Evolutionary conservation across 1,140 invertebrate species (phyloP), one percentile per base, ranked within the genome.

Genomic region (Gonioctena quinquepunctata): DNA sequence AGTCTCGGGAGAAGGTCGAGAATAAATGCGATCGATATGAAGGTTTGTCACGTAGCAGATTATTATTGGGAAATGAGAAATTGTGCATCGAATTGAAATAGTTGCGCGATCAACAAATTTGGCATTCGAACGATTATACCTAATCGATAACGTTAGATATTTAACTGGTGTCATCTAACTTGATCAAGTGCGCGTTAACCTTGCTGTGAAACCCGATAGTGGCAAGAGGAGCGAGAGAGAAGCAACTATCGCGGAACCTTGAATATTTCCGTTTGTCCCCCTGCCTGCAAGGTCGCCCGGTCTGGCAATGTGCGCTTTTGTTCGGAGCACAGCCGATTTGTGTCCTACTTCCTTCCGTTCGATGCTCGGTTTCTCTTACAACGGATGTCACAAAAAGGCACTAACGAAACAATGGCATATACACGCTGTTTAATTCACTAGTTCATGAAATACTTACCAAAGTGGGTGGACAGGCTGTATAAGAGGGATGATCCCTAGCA

Each of bases 401-500:
- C n/a, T n/a, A n/a, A n/a, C n/a, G n/a, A n/a, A n/a, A n/a, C n/a
- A n/a, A n/a, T n/a, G n/a, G n/a, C n/a, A n/a, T n/a, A n/a, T n/a
- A n/a, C n/a, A n/a, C n/a, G n/a, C n/a, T n/a, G n/a, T n/a, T n/a
- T n/a, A n/a, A n/a, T n/a, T n/a, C n/a, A n/a, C n/a, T n/a, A n/a
- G n/a, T n/a, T n/a, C n/a, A n/a, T n/a, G n/a, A n/a, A 7, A 4
- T 49, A 87, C 90, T 92, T 79, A 93, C 91, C 91, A 93, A 80
- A 82, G 90, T 91, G 69, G 90, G 89, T 74, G 93, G 92, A 84
- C 92, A 93, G 76, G 92, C 88, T 71, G 89, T 90, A 86, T 95
- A 97, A 79, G 92, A 92, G 63, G 94, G 94, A 73, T 94, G 92
- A 68, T 94, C 92, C 72, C 94, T 87, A 19, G 95, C 95, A 57